Evolutionary conservation across 2,797 vertebrate species (phyloP).

Genomic region (Thunnus albacares): DNA sequence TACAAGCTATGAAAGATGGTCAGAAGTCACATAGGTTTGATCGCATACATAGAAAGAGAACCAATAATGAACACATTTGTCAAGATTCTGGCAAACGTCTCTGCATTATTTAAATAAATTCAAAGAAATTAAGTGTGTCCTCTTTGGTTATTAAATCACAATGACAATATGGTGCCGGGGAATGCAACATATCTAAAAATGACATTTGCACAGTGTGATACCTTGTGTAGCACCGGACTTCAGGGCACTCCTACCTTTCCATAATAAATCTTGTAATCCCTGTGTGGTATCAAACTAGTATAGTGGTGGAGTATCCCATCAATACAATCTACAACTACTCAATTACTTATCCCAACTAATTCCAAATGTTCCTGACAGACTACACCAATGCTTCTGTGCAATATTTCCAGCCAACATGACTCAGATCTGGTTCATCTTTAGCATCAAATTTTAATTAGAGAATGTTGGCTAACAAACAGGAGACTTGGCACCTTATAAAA

Average conservation of each 20-base stretch:
- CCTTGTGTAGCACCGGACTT: too few species aligned
- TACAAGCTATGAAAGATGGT: background rate
- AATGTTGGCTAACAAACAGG: constrained; percentile 2
- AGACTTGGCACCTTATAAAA: constrained; percentile 32
- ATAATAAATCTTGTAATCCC: background rate
- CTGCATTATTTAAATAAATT: too few species aligned
- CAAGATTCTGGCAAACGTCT: too few species aligned
- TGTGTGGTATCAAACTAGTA: background rate
- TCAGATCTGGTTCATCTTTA: constrained; percentile 16
- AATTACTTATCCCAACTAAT: background rate
- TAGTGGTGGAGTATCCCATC: background rate
- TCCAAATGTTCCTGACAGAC: background rate
- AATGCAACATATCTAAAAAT: too few species aligned
- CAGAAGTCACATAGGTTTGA: background rate
- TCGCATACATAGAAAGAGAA: background rate
- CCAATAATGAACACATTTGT: background rate
- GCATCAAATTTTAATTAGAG: constrained; percentile 15
- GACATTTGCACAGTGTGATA: too few species aligned
- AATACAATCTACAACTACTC: background rate
- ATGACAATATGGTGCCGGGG: background rate
- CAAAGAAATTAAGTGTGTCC: too few species aligned
- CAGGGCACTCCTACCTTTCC: too few species aligned
- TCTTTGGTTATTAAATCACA: too few species aligned
- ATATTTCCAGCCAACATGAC: background rate
- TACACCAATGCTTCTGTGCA: background rate